Base-by-base conservation (phyloP, 2,113 vertebrate species). In the cattle (Bos taurus) region DNA sequence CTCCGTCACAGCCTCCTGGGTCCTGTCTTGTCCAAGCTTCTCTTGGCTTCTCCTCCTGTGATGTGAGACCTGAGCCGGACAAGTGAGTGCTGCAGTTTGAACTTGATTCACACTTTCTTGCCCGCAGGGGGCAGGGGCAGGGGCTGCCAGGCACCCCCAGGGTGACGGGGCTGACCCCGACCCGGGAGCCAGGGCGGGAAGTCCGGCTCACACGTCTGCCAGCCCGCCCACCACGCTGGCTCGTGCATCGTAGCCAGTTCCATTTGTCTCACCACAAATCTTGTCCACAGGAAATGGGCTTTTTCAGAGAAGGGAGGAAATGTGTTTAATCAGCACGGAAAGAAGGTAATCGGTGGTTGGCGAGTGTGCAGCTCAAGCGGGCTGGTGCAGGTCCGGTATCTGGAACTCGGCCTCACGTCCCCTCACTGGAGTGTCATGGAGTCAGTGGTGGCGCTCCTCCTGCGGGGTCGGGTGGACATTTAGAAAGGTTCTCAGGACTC, bases 361-460 rank as follows among this genome's bases (percentile, higher is more conserved):
- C 16, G 8, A 4, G 71, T 26, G 28, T 30, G 25, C 26, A 25
- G 46, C 62, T 81, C 9, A 3, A 6, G 88, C 1, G 0, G 13
- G 36, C 64, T n/a, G 14, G 26, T 3, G 2, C 28, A 0, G 16
- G 83, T 11, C 40, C 33, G 2, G 4, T 19, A 0, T n/a, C 60
- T 83, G 74, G 83, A 40, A 26, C 46, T 36, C 13, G 15, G n/a
- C 52, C 57, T 7, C 57, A 8, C 50, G 17, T 28, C 59, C 26
- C 28, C 64, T 33, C 13, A 1, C 7, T 11, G 43, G 56, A 4
- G 40, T 62, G 23, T 57, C 14, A 5, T 19, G 21, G 52, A n/a
- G 10, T 43, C 43, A 23, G 5, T 3, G 2, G n/a, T 2, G 5
- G 26, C 43, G 21, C 28, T 46, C 52, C 89, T 67, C 21, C 3